Conservation (phyloP, 2,797 vertebrate genomes). For the Cyprinella venusta region DNA sequence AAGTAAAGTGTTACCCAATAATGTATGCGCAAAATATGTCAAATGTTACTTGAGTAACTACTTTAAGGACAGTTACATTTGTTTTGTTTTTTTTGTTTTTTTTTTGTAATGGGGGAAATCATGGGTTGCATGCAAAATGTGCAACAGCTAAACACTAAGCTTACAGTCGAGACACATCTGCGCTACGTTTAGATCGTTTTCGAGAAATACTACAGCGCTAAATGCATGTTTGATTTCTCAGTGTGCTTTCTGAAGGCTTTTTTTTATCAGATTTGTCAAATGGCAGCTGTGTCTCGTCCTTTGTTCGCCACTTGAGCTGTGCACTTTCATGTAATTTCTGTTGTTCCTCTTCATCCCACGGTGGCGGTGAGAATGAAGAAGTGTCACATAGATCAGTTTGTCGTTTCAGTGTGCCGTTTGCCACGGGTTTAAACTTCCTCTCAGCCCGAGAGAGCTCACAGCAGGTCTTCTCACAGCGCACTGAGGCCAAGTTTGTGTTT, state of each 20-base stretch:
- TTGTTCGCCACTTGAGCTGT: conserved; percentile 19
- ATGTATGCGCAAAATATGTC: background rate
- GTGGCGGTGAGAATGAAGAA: conserved; percentile 57
- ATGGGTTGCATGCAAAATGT: background rate
- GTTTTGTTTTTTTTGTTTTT: no score
- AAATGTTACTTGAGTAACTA: background rate
- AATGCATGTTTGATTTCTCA: conserved; percentile 51
- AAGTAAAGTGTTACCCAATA: background rate
- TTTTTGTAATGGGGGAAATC: background rate
- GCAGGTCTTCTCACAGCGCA: background rate
- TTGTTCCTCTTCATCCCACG: conserved; percentile 58
- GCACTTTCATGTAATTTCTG: conserved; percentile 17
- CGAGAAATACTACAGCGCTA: conserved; percentile 59
- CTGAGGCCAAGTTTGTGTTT: conserved; percentile 22
- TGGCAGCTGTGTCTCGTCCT: background rate
- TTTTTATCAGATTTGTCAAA: conserved; percentile 31
- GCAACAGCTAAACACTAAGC: no score
- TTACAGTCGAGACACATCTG: conserved; percentile 29
- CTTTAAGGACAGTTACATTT: no score
- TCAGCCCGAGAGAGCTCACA: conserved; percentile 11
- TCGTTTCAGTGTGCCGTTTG: conserved; percentile 58
- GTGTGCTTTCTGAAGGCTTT: conserved; percentile 13
- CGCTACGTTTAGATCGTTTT: conserved; percentile 57
- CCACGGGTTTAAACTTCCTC: conserved; percentile 34
- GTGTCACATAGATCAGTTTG: conserved; percentile 72